Base-by-base conservation (phyloP, 2,888 invertebrate genomes). In the Podotricha telesiphe region DNA sequence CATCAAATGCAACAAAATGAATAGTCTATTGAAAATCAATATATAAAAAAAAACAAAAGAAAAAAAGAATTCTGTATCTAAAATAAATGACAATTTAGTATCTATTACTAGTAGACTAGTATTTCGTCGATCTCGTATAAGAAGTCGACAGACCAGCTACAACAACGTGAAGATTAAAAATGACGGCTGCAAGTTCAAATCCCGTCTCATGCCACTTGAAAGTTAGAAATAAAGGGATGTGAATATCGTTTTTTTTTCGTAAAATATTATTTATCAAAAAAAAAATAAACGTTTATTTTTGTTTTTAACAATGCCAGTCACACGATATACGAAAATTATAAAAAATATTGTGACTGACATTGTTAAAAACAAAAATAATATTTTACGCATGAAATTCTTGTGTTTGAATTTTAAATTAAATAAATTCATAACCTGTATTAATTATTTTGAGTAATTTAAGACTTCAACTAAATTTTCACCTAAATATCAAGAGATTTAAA, bases 121-220 rank as follows among this genome's bases (percentile, higher is more conserved):
- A 45, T 59, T 59, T 59, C 22, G 45, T 45, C 45, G 0, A 0
- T 10, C 22, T 28, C 45, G 28, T 55, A n/a, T 59, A 59, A 13
- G 4, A 28, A 45, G 22, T 28, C 45, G 20, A 28, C 59, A 17
- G 59, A 45, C 59, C 20, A 28, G 45, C 6, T n/a, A 59, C 11
- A 22, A 45, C 20, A 10, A 22, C 2, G 10, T 8, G 2, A 6
- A 20, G 45, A 59, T 28, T 0, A 11, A 10, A n/a, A 6, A 2
- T 22, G 17, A 28, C 2, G 10, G 20, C 2, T 20, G 8, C 40
- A 19, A 3, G 72, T 51, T 73, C 72, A 20, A 70, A 61, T 51
- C 72, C 61, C 19, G 1, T 1, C 11, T 6, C 7, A 1, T 1
- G 22, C 10, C 1, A n/a, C 20, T n/a, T 0, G 34, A 66, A 5